These are phyloP conservation scores for Ischnura elegans DNA, from an alignment of 2,888 invertebrate species.

Conservation along the genomic window DNA sequence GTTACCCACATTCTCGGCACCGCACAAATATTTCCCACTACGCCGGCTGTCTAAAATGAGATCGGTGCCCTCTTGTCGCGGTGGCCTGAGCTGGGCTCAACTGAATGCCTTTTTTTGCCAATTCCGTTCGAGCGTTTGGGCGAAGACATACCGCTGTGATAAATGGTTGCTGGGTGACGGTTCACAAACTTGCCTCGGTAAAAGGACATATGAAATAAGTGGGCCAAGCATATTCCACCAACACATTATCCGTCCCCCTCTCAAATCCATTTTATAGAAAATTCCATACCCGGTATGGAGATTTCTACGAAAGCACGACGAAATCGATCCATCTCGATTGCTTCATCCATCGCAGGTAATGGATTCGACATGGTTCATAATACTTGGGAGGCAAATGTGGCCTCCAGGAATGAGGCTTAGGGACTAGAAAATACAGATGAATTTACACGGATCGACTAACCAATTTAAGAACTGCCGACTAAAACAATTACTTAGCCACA, in stretches of 20 bases:
- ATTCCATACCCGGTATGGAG: not conserved
- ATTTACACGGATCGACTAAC: too few relatives aligned
- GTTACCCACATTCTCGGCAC: too few relatives aligned
- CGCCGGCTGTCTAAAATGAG: too few relatives aligned
- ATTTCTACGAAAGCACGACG: not conserved
- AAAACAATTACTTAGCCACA: too few relatives aligned
- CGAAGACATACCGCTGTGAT: not conserved
- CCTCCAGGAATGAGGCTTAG: not conserved
- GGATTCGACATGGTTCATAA: not conserved
- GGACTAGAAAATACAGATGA: too few relatives aligned
- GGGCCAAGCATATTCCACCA: not conserved
- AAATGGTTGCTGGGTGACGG: not conserved
- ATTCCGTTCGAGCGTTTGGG: not conserved
- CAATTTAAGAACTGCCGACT: too few relatives aligned
- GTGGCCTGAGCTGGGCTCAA: too few relatives aligned
- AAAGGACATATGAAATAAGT: not conserved
- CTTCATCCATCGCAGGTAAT: not conserved
- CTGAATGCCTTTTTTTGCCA: not conserved
- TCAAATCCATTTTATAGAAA: not conserved
- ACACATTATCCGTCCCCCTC: not conserved
- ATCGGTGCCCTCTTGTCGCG: too few relatives aligned
- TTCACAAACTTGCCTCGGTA: not conserved
- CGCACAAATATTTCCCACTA: too few relatives aligned
- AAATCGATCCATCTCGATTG: not conserved
- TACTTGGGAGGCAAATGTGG: not conserved